Percentiles rank a stretch among this genome's conserved stretches.
Evolutionary conservation across 2,113 vertebrate species (phyloP).

Genomic region (Eonycteris spelaea): DNA sequence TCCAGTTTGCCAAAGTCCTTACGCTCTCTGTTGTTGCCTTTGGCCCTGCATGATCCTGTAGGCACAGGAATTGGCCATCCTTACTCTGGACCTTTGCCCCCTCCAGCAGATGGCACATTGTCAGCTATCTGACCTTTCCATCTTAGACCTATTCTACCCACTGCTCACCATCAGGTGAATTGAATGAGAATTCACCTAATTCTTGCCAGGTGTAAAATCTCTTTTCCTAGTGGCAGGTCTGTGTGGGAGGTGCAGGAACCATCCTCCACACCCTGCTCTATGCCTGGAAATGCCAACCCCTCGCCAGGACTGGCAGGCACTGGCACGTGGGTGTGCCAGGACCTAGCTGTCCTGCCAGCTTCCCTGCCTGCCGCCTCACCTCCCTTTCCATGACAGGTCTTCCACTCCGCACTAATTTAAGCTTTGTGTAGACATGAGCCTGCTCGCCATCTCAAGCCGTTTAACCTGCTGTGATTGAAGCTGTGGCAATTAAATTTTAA

Average conservation of each 20-base stretch:
- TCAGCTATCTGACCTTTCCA: neutral
- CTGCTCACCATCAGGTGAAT: neutral
- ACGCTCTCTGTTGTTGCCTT: accelerated
- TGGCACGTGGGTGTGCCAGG: accelerated
- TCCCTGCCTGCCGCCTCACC: neutral
- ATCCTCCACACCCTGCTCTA: accelerated
- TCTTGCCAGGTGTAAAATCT: neutral
- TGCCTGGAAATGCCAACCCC: neutral
- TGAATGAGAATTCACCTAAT: neutral
- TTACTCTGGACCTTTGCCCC: neutral
- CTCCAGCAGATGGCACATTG: neutral
- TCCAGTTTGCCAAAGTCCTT: neutral
- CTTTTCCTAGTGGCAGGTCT: neutral
- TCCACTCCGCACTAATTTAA: slow-evolving; percentile 30
- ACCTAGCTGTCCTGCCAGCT: neutral
- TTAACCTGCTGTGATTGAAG: slow-evolving; percentile 82
- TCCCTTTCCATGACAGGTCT: neutral
- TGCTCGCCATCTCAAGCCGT: slow-evolving; percentile 68
- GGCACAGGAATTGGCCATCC: neutral
- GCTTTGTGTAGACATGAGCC: slow-evolving; percentile 24
- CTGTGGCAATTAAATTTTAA: slow-evolving; percentile 86
- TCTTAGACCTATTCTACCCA: neutral
- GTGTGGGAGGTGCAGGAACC: neutral
- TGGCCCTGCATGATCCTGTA: neutral
- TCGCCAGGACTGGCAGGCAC: neutral